A percentile compares a stretch with the other conserved stretches of the same genome.
Evolutionary conservation across 2,113 vertebrate species (phyloP).

Genomic region (Indri indri): DNA sequence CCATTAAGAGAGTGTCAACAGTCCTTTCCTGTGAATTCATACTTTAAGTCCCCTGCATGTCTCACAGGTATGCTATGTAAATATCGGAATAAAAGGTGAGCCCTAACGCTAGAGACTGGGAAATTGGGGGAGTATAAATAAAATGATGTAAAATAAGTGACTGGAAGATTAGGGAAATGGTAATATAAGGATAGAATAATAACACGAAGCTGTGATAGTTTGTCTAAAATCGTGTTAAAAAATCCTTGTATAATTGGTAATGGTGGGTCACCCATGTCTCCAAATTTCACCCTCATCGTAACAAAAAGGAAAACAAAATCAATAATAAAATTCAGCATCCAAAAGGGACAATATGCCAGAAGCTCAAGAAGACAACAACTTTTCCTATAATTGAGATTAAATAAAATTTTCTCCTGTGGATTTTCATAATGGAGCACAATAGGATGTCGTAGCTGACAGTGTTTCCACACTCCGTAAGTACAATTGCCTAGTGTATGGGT

Average conservation of each 20-base stretch:
- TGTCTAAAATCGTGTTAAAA: background rate
- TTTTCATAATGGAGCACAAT: background rate
- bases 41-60: rapidly evolving
- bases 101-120: background rate
- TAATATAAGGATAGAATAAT: too few relatives aligned
- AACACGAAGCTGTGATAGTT: background rate
- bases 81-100: background rate
- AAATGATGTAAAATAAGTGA: background rate
- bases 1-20: rapidly evolving
- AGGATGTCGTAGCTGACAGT: rapidly evolving
- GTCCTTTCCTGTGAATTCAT: background rate
- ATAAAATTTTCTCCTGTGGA: background rate
- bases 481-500: rapidly evolving
- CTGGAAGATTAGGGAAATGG: background rate
- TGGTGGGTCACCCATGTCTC: background rate
- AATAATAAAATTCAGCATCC: background rate
- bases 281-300: background rate
- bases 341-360: background rate
- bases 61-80: background rate
- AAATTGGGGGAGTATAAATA: background rate
- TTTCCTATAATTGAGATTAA: background rate
- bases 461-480: background rate
- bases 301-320: background rate
- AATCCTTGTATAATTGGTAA: too few relatives aligned
- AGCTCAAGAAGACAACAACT: background rate